These are phyloP conservation scores for Ostrea edulis DNA, from an alignment of 1,140 invertebrate genomes.

Conservation along the genomic window DNA sequence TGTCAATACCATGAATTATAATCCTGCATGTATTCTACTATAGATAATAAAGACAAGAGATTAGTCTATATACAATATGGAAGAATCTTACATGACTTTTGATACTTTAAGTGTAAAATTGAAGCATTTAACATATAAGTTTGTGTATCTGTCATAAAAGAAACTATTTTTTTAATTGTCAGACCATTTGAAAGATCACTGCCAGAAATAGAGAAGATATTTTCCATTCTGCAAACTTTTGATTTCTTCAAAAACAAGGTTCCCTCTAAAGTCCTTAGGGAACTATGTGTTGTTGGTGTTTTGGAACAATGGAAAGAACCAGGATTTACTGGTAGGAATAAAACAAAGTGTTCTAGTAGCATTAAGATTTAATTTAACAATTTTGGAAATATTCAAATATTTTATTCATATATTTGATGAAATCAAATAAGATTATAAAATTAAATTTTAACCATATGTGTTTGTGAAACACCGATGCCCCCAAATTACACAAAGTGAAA, in stretches of 20 bases:
- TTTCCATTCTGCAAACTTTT: conserved; percentile 72
- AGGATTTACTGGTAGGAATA: conserved; percentile 70
- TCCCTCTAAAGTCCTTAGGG: conserved; percentile 69
- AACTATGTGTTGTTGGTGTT: conserved; percentile 75
- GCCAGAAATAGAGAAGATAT: conserved; percentile 75
- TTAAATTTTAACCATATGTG: too few species aligned
- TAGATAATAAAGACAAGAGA: too few species aligned
- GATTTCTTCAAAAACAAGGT: conserved; percentile 71
- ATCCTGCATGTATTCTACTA: not conserved
- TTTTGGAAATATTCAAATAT: not conserved
- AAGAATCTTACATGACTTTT: not conserved
- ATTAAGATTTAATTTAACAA: not conserved
- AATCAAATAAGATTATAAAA: too few species aligned
- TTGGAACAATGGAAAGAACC: conserved; percentile 74
- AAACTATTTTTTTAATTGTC: conserved; percentile 53
- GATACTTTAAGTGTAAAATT: not conserved
- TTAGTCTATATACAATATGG: not conserved
- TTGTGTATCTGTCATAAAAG: not conserved
- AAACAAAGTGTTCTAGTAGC: too few species aligned
- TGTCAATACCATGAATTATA: conserved; percentile 40
- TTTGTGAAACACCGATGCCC: too few species aligned
- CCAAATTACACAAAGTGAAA: too few species aligned
- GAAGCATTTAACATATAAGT: not conserved
- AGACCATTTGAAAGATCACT: conserved; percentile 78
- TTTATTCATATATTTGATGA: not conserved